phyloP scores from a whole-genome alignment of 2,797 vertebrate genomes.

The Balearica regulorum region DNA sequence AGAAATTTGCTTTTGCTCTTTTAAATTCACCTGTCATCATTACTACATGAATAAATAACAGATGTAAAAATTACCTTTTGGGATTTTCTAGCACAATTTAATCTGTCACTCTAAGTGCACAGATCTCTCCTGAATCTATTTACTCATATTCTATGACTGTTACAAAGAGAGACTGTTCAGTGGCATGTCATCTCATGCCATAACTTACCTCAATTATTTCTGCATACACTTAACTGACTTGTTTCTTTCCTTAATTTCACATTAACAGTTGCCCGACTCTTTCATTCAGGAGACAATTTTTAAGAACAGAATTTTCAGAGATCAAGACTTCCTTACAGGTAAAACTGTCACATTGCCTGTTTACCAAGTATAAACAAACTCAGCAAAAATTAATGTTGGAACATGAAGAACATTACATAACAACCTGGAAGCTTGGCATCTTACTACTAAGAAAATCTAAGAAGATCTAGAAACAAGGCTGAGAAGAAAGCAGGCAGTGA shows the following conservation, averaged over 20 bases:
- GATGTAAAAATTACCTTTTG: background rate
- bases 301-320: background rate
- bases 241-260: background rate
- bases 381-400: background rate
- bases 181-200: background rate
- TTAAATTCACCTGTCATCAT: background rate
- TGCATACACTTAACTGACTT: background rate
- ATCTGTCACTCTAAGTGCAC: background rate
- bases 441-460: background rate
- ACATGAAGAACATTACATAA: background rate
- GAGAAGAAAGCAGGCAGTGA: background rate
- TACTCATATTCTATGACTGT: background rate
- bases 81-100: background rate
- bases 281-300: background rate
- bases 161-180: background rate
- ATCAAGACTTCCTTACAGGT: background rate
- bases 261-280: background rate
- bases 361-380: background rate
- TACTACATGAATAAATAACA: background rate
- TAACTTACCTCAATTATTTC: background rate
- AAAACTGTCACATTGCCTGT: background rate
- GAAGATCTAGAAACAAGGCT: background rate
- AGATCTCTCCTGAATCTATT: background rate
- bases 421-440: background rate
- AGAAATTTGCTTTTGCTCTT: background rate